phyloP scores from a whole-genome alignment of 2,113 vertebrate species.

The Siphamia tubifer region DNA sequence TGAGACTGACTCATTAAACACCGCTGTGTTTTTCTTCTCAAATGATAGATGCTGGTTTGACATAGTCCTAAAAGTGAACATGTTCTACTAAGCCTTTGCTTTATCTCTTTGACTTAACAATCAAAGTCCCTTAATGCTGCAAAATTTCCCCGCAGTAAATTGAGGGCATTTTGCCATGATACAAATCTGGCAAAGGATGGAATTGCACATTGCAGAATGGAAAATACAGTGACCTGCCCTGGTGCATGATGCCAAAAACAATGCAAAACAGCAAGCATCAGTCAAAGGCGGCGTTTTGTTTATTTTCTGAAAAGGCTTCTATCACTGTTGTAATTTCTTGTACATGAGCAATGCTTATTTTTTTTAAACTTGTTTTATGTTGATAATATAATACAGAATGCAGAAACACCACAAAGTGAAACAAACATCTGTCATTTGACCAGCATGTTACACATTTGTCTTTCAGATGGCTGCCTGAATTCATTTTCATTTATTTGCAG shows the following conservation, averaged over 20 bases:
- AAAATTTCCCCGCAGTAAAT: background rate
- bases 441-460: background rate
- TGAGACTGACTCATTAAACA: constrained; percentile 32
- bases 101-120: constrained; percentile 6
- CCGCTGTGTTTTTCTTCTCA: constrained; percentile 2
- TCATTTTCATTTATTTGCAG: background rate
- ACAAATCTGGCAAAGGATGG: constrained; percentile 17
- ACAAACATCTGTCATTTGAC: background rate
- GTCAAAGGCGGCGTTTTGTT: background rate
- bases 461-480: background rate
- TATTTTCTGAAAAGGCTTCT: background rate
- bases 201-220: constrained; percentile 23
- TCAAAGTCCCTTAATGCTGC: background rate
- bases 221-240: constrained; percentile 42
- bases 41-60: constrained; percentile 31
- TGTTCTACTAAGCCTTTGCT: background rate
- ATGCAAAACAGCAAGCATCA: constrained; percentile 12
- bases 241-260: constrained; percentile 20
- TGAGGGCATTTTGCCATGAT: background rate
- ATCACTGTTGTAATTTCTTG: background rate
- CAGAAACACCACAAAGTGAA: background rate
- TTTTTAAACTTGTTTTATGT: background rate
- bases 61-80: background rate
- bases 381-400: background rate
- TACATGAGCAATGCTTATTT: background rate